Evolutionary conservation across 2,888 invertebrate species (phyloP).

Genomic region (Incurvaria masculella): DNA sequence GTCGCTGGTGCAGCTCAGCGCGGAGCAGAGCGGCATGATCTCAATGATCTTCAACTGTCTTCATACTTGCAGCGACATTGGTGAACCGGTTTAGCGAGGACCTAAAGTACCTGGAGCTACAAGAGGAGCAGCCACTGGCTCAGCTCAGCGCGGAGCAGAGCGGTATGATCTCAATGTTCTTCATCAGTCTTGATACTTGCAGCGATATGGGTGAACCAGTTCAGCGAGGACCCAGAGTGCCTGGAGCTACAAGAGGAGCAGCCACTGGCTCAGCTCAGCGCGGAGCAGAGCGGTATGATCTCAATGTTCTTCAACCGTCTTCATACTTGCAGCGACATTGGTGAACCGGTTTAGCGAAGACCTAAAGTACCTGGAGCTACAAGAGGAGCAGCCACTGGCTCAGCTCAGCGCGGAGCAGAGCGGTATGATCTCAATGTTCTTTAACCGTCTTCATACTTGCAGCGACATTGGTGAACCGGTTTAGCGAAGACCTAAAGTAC

Average conservation of each 20-base stretch:
- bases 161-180: no score
- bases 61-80: no score
- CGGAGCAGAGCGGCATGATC: slow-evolving; percentile 66
- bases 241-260: slow-evolving; percentile 29
- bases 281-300: slow-evolving; percentile 54
- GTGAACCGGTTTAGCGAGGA: no score
- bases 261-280: slow-evolving; percentile 26
- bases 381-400: slow-evolving; percentile 48
- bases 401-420: slow-evolving; percentile 60
- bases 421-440: slow-evolving; percentile 70
- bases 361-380: slow-evolving; percentile 53
- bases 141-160: no score
- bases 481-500: no score
- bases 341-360: slow-evolving; percentile 70
- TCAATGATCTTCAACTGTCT: slow-evolving; percentile 71
- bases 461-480: no score
- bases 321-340: slow-evolving; percentile 77
- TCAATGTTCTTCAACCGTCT: slow-evolving; percentile 58
- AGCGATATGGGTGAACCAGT: slow-evolving; percentile 61
- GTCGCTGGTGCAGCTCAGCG: slow-evolving; percentile 49
- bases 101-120: no score
- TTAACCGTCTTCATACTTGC: no score
- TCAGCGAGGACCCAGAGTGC: slow-evolving; percentile 43
- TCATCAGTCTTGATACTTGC: slow-evolving; percentile 14
- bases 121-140: no score